Evolutionary conservation across 2,888 invertebrate genomes (phyloP).

Genomic region (Thymelicus acteon): DNA sequence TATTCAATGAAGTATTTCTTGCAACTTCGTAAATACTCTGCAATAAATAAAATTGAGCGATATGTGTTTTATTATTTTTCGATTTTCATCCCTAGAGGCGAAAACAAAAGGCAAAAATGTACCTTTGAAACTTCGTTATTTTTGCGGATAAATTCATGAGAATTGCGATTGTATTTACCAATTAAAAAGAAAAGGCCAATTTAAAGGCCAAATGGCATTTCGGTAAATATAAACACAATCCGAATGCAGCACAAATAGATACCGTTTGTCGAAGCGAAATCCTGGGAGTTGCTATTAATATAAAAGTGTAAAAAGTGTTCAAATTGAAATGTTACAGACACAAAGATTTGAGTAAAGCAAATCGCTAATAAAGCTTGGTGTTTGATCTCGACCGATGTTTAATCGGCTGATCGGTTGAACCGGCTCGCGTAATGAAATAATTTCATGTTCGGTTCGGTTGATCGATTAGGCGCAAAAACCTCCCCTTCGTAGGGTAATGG

Average conservation of each 20-base stretch:
- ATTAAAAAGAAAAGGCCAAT: neutral
- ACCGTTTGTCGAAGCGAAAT: neutral
- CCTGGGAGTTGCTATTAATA: neutral
- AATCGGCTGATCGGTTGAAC: slow-evolving; percentile 35
- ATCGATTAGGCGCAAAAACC: slow-evolving; percentile 36
- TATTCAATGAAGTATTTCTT: no score
- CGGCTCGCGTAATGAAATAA: slow-evolving; percentile 35
- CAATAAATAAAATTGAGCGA: no score
- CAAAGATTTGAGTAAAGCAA: neutral
- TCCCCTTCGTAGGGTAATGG: slow-evolving; percentile 36
- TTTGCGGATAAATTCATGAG: no score
- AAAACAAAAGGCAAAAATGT: no score
- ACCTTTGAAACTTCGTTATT: no score
- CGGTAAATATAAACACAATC: neutral
- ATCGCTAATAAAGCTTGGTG: slow-evolving; percentile 19
- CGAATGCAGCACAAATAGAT: neutral
- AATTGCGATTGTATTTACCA: neutral
- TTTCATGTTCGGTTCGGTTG: slow-evolving; percentile 36
- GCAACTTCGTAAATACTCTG: no score
- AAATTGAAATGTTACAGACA: neutral
- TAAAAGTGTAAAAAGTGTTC: neutral
- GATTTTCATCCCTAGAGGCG: no score
- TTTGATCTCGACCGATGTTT: slow-evolving; percentile 31
- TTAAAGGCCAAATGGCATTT: no score
- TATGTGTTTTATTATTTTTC: no score